These are phyloP conservation scores for Oligia strigilis DNA, from an alignment of 2,888 invertebrate genomes.

Conservation along the genomic window DNA sequence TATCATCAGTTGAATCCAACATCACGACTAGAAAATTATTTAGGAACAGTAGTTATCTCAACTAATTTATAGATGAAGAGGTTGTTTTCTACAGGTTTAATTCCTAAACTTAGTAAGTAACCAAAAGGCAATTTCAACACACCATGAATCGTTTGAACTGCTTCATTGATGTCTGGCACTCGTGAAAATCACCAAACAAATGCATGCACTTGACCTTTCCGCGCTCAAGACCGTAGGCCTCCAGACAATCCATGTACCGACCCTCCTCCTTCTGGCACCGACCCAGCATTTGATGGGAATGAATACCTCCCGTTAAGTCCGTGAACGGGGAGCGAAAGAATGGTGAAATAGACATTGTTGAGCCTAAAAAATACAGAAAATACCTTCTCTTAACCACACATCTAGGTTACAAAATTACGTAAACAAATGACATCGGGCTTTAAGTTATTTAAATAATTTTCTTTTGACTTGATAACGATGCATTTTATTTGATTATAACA, in stretches of 20 bases:
- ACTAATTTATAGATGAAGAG: not conserved
- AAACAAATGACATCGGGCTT: constrained; percentile 72
- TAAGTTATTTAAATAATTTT: not conserved
- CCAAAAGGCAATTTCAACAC: constrained; percentile 58
- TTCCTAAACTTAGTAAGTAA: not conserved
- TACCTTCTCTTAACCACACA: constrained; percentile 7
- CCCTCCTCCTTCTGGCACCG: constrained; percentile 93
- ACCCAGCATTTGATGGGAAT: constrained; percentile 92
- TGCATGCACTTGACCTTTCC: constrained; percentile 91
- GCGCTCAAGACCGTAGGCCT: constrained; percentile 94
- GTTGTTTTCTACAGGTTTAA: too few species aligned
- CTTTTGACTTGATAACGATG: not conserved
- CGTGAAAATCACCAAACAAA: constrained; percentile 92
- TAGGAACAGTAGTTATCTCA: too few species aligned
- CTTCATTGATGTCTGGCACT: constrained; percentile 92
- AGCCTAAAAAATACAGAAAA: constrained; percentile 51
- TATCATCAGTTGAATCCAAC: too few species aligned
- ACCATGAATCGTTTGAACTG: constrained; percentile 91
- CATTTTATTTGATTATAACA: constrained; percentile 20
- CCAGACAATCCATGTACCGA: constrained; percentile 94
- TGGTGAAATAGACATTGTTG: constrained; percentile 92
- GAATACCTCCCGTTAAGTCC: constrained; percentile 92
- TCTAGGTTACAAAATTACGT: constrained; percentile 81
- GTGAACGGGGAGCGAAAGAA: constrained; percentile 93
- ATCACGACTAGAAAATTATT: not conserved